phyloP scores from a whole-genome alignment of 1,140 invertebrate genomes.

The Gryon sp. region DNA sequence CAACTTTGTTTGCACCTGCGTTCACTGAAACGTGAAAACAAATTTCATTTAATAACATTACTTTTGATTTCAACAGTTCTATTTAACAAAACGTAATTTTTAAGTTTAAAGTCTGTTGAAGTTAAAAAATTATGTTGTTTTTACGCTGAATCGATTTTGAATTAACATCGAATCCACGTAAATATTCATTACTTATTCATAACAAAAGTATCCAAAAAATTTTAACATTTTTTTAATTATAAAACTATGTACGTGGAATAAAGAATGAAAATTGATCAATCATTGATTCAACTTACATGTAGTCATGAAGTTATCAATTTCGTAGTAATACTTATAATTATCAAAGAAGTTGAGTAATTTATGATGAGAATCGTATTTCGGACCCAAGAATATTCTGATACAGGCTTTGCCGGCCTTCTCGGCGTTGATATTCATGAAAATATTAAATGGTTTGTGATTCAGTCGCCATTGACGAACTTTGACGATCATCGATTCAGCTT shows the following conservation, averaged over 20 bases:
- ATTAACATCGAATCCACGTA: no score
- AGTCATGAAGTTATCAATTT: constrained; percentile 80
- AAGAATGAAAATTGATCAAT: no score
- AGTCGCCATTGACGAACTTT: constrained; percentile 74
- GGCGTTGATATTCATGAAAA: constrained; percentile 81
- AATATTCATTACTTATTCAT: no score
- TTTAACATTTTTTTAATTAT: background rate
- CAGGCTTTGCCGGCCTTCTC: constrained; percentile 80
- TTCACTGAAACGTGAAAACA: constrained; percentile 70
- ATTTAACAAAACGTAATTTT: no score
- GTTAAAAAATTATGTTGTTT: no score
- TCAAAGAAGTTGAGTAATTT: constrained; percentile 77
- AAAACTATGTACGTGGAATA: no score
- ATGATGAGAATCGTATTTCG: constrained; percentile 83
- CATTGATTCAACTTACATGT: constrained; percentile 66
- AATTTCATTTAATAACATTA: no score
- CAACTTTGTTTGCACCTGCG: constrained; percentile 72
- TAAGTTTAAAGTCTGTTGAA: no score
- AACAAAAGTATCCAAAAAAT: background rate
- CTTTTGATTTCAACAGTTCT: no score
- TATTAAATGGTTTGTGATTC: constrained; percentile 84
- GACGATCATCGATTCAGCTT: constrained; percentile 64
- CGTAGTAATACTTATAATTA: constrained; percentile 82
- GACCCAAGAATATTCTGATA: constrained; percentile 85
- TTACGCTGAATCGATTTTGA: no score